phyloP scores from a whole-genome alignment of 64 coral and sea anemone genomes.

The Platygyra sinensis region DNA sequence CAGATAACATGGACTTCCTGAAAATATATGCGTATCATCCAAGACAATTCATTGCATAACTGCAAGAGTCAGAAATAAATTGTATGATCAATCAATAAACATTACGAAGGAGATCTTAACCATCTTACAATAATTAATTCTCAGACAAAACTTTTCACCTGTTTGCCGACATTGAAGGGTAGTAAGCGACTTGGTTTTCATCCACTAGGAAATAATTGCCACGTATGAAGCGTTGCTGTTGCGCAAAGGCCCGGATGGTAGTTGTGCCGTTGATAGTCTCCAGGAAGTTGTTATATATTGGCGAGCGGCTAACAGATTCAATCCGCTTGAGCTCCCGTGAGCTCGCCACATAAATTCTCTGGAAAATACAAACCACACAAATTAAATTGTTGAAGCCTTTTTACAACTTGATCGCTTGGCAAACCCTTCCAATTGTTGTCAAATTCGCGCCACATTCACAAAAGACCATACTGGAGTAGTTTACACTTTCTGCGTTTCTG shows the following conservation, averaged over 20 bases:
- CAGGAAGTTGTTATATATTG: conserved; percentile 88
- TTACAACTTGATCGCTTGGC: too few relatives aligned
- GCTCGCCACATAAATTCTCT: conserved; percentile 82
- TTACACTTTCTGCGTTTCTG: too few relatives aligned
- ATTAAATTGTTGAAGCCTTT: background rate
- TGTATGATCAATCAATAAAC: too few relatives aligned
- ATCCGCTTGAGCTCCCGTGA: conserved; percentile 80
- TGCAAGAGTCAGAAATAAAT: too few relatives aligned
- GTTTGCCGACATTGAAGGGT: conserved; percentile 67
- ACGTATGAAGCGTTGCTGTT: conserved; percentile 68
- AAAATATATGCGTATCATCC: too few relatives aligned
- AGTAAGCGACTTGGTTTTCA: conserved; percentile 81
- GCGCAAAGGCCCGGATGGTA: conserved; percentile 78
- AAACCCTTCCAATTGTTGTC: too few relatives aligned
- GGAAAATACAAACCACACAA: background rate
- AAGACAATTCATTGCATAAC: too few relatives aligned
- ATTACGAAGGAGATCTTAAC: too few relatives aligned
- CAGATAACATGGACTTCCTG: too few relatives aligned
- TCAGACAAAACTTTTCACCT: conserved; percentile 34
- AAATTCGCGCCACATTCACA: too few relatives aligned
- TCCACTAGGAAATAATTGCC: conserved; percentile 67
- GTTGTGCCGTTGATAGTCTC: conserved; percentile 82
- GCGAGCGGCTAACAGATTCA: conserved; percentile 90
- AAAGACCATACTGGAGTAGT: too few relatives aligned
- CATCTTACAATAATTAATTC: too few relatives aligned